Conservation (phyloP, 2,797 vertebrate genomes). For the Psittacula derbiana region DNA sequence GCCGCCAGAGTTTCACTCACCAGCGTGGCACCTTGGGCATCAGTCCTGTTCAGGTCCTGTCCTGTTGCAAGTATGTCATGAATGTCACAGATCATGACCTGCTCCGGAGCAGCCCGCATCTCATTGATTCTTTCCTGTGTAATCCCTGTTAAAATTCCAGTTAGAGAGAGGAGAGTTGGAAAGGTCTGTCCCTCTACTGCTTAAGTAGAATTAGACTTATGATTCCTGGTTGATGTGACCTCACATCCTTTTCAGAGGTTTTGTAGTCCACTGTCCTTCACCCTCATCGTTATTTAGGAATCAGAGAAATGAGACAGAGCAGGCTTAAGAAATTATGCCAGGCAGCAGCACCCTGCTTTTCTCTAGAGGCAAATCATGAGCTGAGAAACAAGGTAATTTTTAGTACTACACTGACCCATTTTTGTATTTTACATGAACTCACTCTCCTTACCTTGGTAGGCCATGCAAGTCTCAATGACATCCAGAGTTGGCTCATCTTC, state of each 20-base stretch:
- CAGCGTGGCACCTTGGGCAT: constrained; percentile 92
- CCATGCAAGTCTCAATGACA: constrained; percentile 97
- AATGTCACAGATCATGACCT: constrained; percentile 90
- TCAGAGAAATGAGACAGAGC: not conserved
- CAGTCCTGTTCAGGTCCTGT: constrained; percentile 88
- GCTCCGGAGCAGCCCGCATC: constrained; percentile 89
- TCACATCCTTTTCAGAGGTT: not conserved
- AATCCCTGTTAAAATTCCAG: constrained; percentile 82
- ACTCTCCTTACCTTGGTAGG: constrained; percentile 86
- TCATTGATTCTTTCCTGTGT: constrained; percentile 98
- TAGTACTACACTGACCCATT: not conserved
- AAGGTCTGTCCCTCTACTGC: not conserved
- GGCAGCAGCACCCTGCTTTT: not conserved
- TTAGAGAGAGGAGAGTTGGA: not conserved
- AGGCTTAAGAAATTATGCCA: not conserved
- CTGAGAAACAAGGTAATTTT: not conserved
- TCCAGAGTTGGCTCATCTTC: constrained; percentile 96
- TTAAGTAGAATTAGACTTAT: not conserved
- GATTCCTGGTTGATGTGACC: not conserved
- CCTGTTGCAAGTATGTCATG: constrained; percentile 85
- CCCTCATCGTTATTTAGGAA: not conserved
- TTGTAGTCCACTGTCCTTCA: not conserved
- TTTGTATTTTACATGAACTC: not conserved
- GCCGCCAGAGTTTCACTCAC: constrained; percentile 71
- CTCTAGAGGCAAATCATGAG: not conserved